Evolutionary conservation across 2,113 vertebrate genomes (phyloP), one percentile per base, ranked within the genome.

Genomic region (Passer domesticus): DNA sequence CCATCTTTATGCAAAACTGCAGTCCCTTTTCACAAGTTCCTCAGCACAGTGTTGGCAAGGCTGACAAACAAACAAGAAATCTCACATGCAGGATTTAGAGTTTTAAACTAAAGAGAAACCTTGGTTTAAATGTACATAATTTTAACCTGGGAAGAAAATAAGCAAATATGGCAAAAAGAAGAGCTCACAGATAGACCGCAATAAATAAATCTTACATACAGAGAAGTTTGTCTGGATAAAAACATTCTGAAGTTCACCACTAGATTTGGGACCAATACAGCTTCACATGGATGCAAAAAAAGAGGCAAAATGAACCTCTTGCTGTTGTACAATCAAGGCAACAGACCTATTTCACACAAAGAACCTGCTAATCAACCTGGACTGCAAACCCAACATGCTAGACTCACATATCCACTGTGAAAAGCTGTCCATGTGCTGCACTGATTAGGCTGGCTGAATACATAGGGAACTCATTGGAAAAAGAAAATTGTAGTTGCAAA

Each of bases 51-150:
- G 55, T 66, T 94, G 92, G 82, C 94, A 96, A 69, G 83, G 43
- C 72, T 93, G 83, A 47, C 76, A 92, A 85, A 86, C 82, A 92
- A 93, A 86, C 73, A 43, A 63, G 59, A 94, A 93, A 90, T 94
- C 79, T 90, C 63, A 90, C 76, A 93, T 22, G 25, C 35, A 90
- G 55, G 79, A 77, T 83, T 67, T 90, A 66, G 66, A 90, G 20
- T 83, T 93, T 95, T 85, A 93, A 95, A 77, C 76, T 76, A 78
- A 90, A 93, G 83, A 93, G 79, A 93, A 94, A 83, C 59, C 68
- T 75, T 27, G 43, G 68, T 78, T 89, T 89, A 74, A 86, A 89
- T 31, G 59, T 76, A 55, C 60, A 63, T 80, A 86, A 81, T 90
- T 95, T 92, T 92, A 95, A 90, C 68, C 83, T 74, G 72, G 46